Evolutionary conservation across 2,113 vertebrate species (phyloP).

Genomic region (Steatornis caripensis): DNA sequence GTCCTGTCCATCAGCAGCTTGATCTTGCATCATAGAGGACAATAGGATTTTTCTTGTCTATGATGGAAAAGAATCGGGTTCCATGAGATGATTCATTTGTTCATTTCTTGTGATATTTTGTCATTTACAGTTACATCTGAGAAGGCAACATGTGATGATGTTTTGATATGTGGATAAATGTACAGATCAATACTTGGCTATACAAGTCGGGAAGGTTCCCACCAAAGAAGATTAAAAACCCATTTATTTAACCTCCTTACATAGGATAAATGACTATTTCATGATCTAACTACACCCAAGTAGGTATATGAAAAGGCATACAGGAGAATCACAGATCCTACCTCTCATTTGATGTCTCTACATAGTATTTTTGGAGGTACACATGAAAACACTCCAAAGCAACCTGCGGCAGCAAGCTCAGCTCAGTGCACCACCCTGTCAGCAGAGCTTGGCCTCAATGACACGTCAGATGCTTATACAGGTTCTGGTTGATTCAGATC

Average conservation of each 20-base stretch:
- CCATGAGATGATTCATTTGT: neutral
- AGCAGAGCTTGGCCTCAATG: neutral
- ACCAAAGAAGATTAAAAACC: neutral
- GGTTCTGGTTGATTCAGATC: neutral
- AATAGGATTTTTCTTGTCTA: neutral
- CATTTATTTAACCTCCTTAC: neutral
- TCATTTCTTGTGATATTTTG: neutral
- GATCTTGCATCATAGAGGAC: neutral
- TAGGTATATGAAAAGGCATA: neutral
- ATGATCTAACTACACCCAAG: neutral
- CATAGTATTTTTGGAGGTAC: neutral
- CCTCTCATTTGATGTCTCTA: neutral
- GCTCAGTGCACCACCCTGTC: neutral
- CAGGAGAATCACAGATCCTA: neutral
- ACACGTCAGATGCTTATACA: neutral
- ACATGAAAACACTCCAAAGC: neutral
- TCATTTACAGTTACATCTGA: neutral
- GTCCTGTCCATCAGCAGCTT: neutral
- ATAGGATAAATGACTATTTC: neutral
- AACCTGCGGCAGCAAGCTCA: neutral
- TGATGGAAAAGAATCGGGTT: neutral
- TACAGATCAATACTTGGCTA: neutral
- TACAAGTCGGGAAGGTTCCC: neutral
- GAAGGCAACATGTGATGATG: neutral
- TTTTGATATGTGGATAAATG: neutral